These are phyloP conservation scores for Camponotus fellah DNA, from an alignment of 2,888 invertebrate species.

Conservation along the genomic window DNA sequence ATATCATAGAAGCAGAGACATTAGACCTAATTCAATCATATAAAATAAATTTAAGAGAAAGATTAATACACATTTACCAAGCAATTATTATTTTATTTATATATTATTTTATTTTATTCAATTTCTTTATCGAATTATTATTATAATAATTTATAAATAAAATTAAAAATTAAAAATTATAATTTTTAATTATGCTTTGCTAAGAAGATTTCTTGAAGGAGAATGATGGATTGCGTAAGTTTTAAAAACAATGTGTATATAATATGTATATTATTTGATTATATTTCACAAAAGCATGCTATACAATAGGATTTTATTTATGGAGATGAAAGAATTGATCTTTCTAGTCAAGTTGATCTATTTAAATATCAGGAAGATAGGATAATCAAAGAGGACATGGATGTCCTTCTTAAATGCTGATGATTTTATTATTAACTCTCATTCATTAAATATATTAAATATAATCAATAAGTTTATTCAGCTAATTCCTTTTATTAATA, in stretches of 20 bases:
- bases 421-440: constrained; percentile 18
- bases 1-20: neutral
- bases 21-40: neutral
- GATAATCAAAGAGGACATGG: constrained; percentile 59
- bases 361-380: constrained; percentile 73
- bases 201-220: neutral
- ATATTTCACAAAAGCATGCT: neutral
- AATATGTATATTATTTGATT: neutral
- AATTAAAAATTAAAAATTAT: neutral
- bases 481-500: constrained; percentile 3
- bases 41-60: neutral
- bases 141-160: no score
- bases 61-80: neutral
- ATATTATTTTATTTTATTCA: neutral
- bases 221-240: neutral
- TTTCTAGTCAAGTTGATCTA: constrained; percentile 75
- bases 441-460: neutral
- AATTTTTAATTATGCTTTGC: neutral
- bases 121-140: neutral
- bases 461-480: neutral
- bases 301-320: neutral
- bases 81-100: neutral
- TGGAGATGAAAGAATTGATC: constrained; percentile 65
- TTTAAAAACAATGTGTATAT: neutral
- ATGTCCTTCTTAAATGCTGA: constrained; percentile 54